These are phyloP conservation scores for Canis aureus DNA, from an alignment of 2,113 vertebrate genomes.

Conservation along the genomic window DNA sequence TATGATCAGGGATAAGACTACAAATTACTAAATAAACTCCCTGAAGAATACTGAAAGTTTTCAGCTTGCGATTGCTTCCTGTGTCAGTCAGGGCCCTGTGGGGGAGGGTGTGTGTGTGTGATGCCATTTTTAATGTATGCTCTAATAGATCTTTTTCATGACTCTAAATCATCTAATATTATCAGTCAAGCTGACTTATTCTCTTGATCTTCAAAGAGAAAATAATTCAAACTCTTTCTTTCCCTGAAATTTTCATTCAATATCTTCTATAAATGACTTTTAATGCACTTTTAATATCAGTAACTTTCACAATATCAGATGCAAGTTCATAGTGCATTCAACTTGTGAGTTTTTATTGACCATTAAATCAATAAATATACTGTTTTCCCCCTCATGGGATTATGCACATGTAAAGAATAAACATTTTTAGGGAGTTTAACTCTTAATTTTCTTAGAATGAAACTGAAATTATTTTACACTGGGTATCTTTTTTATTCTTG, in stretches of 20 bases:
- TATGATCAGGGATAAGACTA: slow-evolving; percentile 30
- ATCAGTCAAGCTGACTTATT: slow-evolving; percentile 68
- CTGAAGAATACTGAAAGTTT: slow-evolving; percentile 11
- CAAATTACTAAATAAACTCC: slow-evolving; percentile 46
- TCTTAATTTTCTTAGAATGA: slow-evolving; percentile 30
- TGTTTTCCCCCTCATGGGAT: not conserved
- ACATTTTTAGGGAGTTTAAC: slow-evolving; percentile 33
- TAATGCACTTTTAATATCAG: slow-evolving; percentile 61
- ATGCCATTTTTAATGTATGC: slow-evolving; percentile 59
- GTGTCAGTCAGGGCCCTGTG: not conserved
- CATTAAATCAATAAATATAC: slow-evolving; percentile 38
- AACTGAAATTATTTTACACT: slow-evolving; percentile 40
- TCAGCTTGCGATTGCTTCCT: slow-evolving; percentile 26
- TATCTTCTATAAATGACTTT: slow-evolving; percentile 68
- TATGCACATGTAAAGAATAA: slow-evolving; percentile 35
- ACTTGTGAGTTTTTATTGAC: slow-evolving; percentile 65
- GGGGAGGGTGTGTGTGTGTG: not conserved
- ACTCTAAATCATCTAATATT: slow-evolving; percentile 62
- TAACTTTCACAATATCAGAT: slow-evolving; percentile 55
- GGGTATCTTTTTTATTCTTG: not conserved
- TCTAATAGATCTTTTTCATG: slow-evolving; percentile 58
- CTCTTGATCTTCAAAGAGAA: slow-evolving; percentile 63
- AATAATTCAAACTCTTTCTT: slow-evolving; percentile 66
- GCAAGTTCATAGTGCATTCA: slow-evolving; percentile 45
- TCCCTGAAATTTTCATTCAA: slow-evolving; percentile 64